These are phyloP conservation scores for Drosophila sechellia DNA, from an alignment of 1,140 invertebrate genomes.

Conservation along the genomic window DNA sequence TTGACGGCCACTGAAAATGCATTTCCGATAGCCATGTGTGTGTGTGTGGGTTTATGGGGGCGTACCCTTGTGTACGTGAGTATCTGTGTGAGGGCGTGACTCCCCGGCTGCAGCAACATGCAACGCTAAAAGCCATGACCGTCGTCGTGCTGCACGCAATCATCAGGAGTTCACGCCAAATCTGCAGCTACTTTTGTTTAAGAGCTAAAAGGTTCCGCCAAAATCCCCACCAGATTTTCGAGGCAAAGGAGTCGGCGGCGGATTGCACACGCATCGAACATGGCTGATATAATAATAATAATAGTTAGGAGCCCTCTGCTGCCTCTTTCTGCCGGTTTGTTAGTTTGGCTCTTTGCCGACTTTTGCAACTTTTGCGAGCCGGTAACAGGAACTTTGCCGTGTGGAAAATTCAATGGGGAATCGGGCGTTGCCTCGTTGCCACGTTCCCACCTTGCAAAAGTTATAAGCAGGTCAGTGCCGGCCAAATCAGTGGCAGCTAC, in stretches of 20 bases:
- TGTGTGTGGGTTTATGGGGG: conserved; percentile 5
- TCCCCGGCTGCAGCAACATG: conserved; percentile 55
- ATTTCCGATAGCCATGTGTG: conserved; percentile 57
- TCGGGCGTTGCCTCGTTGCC: conserved; percentile 14
- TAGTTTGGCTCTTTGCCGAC: conserved; percentile 71
- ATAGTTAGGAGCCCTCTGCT: conserved; percentile 66
- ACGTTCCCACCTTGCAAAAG: conserved; percentile 51
- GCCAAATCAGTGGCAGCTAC: conserved; percentile 43
- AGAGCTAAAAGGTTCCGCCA: conserved; percentile 57
- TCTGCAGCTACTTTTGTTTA: conserved; percentile 72
- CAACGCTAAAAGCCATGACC: conserved; percentile 71
- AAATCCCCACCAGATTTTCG: neutral
- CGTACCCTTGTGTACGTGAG: conserved; percentile 12
- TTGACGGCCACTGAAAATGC: conserved; percentile 79
- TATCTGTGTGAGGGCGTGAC: conserved; percentile 54
- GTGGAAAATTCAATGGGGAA: conserved; percentile 57
- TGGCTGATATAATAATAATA: conserved; percentile 69
- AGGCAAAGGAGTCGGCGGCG: conserved; percentile 1
- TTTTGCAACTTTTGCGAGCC: conserved; percentile 63
- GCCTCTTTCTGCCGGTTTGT: conserved; percentile 53
- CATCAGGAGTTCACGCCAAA: conserved; percentile 54
- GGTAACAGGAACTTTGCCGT: conserved; percentile 46
- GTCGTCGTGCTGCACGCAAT: conserved; percentile 69
- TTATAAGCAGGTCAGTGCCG: conserved; percentile 72
- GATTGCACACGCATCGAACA: conserved; percentile 57